Evolutionary conservation across 2,888 invertebrate species (phyloP), one percentile per base, ranked within the genome.

Genomic region (Crioceris asparagi): DNA sequence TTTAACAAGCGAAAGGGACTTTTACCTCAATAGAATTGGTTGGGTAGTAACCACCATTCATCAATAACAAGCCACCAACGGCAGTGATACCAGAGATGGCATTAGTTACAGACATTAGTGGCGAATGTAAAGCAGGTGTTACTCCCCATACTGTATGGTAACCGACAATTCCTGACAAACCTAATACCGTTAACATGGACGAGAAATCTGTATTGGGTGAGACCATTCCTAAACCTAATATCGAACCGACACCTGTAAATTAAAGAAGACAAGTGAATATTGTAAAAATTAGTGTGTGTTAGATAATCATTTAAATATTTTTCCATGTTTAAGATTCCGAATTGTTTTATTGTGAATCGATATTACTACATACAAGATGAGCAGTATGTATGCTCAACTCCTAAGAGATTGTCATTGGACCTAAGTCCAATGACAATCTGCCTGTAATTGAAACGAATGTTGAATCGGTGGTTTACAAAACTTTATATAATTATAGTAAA

Each of bases 141-240:
- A 91, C 90, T 33, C 86, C 87, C 90, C 90, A 91, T 10, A 90
- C 90, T 2, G 88, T 88, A 66, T 90, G 87, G 65, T 88, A 90
- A 2, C 76, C 76, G 14, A 86, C 87, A 53, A 81, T 75, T 59
- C 85, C 84, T 47, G 87, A 75, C 44, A 91, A 64, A 19, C 85
- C 83, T 48, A 91, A 76, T 0, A 86, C 87, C 0, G 88, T 85
- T 26, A 85, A 75, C 87, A 90, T 91, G 2, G 83, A 79, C 0
- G 87, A 83, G 56, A 91, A 88, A 17, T 82, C 80, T 11, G 83
- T 71, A 60, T 85, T 86, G 1, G 90, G 90, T n/a, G 87, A 81
- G 1, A 70, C 74, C 38, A 77, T 69, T 25, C 84, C 85, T 19
- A 86, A 64, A 4, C 75, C 75, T 38, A 83, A 67, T 39, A 85